Conservation (phyloP, 2,888 invertebrate genomes). For the Phytoseiulus persimilis region DNA sequence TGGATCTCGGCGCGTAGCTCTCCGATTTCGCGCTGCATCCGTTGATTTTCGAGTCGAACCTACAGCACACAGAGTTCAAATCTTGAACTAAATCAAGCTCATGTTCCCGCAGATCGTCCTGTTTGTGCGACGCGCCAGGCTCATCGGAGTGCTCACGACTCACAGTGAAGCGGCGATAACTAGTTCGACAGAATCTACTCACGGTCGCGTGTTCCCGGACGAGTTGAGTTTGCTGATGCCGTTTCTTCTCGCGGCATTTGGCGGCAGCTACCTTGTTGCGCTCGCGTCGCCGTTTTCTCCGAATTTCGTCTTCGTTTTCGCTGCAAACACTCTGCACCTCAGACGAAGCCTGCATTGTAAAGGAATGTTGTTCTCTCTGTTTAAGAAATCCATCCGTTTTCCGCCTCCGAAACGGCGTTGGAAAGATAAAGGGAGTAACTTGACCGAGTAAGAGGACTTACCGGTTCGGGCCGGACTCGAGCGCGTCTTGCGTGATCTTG, state of each 20-base stretch:
- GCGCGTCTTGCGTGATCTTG: background rate
- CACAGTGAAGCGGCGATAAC: too few species aligned
- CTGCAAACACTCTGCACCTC: background rate
- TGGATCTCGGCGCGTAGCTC: conserved; percentile 74
- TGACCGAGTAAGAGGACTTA: background rate
- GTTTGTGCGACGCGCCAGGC: too few species aligned
- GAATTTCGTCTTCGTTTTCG: conserved; percentile 69
- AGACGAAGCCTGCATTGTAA: too few species aligned
- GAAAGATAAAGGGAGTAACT: background rate
- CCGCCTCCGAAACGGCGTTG: background rate
- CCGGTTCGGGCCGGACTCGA: conserved; percentile 16
- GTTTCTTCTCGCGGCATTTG: conserved; percentile 85
- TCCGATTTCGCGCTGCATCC: conserved; percentile 72
- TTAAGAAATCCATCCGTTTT: background rate
- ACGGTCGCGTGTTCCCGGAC: conserved; percentile 55
- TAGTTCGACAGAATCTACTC: background rate
- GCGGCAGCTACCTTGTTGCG: conserved; percentile 89
- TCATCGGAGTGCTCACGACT: too few species aligned
- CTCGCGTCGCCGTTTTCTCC: conserved; percentile 72
- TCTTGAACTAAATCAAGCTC: too few species aligned
- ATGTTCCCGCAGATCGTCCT: too few species aligned
- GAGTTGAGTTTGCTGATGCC: conserved; percentile 74
- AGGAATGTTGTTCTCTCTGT: too few species aligned
- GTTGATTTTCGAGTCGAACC: conserved; percentile 54
- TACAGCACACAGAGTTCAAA: background rate